These are phyloP conservation scores for Tetranychus piercei DNA, from an alignment of 2,888 invertebrate species.

Conservation along the genomic window DNA sequence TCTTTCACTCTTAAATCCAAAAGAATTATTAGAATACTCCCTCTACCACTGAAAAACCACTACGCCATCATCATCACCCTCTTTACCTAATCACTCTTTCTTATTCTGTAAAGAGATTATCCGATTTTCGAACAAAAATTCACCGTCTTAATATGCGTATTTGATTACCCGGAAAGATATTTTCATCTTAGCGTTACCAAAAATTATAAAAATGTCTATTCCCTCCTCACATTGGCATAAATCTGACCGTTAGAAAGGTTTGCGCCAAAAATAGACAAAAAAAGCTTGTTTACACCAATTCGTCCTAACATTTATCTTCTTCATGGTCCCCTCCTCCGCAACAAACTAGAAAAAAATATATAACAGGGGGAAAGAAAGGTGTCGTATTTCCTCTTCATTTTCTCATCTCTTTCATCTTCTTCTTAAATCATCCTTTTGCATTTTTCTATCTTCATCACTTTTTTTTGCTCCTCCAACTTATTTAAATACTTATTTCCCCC, in stretches of 20 bases:
- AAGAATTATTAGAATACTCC: background rate
- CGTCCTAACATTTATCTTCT: background rate
- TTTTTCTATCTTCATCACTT: background rate
- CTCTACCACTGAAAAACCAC: background rate
- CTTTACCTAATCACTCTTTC: background rate
- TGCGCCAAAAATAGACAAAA: background rate
- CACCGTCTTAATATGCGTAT: background rate
- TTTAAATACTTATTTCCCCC: background rate
- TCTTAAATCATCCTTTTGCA: slow-evolving; percentile 6
- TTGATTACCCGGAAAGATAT: background rate
- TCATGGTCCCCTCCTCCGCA: background rate
- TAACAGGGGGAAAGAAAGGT: background rate
- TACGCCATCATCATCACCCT: background rate
- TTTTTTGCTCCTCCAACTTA: background rate
- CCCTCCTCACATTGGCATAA: background rate
- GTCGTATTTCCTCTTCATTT: background rate
- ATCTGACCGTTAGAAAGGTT: background rate
- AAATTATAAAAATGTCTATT: background rate
- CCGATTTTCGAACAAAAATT: background rate
- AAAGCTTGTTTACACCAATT: background rate
- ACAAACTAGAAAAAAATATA: background rate
- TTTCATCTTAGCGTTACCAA: background rate
- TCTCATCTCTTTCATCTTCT: slow-evolving; percentile 5
- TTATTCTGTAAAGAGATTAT: background rate
- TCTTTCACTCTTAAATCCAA: background rate